Conservation (phyloP, 2,888 invertebrate genomes). For the Polylopha cassiicola region DNA sequence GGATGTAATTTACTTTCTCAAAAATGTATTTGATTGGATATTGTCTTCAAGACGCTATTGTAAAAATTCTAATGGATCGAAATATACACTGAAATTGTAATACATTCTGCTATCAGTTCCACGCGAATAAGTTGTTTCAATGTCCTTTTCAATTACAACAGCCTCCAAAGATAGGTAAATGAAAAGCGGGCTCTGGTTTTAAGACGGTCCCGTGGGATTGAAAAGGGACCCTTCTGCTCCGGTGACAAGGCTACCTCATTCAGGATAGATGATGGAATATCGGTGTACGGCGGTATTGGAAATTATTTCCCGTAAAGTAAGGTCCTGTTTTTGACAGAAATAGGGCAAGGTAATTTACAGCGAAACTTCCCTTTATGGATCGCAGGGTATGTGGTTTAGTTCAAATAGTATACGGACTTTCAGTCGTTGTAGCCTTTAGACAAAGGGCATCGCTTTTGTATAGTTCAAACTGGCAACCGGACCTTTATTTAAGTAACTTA, state of each 20-base stretch:
- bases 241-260: constrained; percentile 51
- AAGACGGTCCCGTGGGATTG: constrained; percentile 52
- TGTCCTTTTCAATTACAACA: constrained; percentile 65
- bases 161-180: constrained; percentile 57
- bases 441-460: constrained; percentile 30
- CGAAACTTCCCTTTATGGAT: constrained; percentile 21
- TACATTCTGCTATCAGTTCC: constrained; percentile 59
- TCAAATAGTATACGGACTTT: constrained; percentile 34
- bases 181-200: constrained; percentile 61
- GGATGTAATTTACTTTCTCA: too few relatives aligned
- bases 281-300: constrained; percentile 53
- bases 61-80: constrained; percentile 26
- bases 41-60: too few relatives aligned
- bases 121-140: constrained; percentile 56
- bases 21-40: too few relatives aligned
- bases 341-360: constrained; percentile 44
- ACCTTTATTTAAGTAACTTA: constrained; percentile 3
- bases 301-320: constrained; percentile 40
- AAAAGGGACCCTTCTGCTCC: constrained; percentile 52
- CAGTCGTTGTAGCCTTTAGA: constrained; percentile 35
- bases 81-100: constrained; percentile 38
- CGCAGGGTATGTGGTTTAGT: constrained; percentile 29
- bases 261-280: constrained; percentile 63
- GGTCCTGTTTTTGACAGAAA: constrained; percentile 50
- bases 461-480: constrained; percentile 26